These are phyloP conservation scores for Malurus alboscapulatus DNA, from an alignment of 2,113 vertebrate genomes.

Conservation along the genomic window DNA sequence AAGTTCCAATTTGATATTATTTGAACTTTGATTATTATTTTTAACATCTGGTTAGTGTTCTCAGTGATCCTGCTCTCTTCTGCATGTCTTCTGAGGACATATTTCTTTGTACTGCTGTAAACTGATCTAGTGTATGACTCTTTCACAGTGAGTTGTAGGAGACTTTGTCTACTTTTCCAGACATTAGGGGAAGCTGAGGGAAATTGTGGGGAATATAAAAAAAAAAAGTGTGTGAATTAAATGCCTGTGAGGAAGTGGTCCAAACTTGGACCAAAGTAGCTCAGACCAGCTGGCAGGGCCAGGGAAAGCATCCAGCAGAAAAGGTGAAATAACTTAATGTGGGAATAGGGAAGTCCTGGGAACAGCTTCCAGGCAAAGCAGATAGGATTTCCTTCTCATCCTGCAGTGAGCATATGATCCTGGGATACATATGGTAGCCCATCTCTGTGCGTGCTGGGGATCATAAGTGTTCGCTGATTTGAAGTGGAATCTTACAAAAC, in stretches of 20 bases:
- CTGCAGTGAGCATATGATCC: not conserved
- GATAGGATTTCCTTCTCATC: not conserved
- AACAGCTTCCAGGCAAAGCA: not conserved
- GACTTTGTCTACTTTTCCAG: slow-evolving; percentile 44
- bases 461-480: not conserved
- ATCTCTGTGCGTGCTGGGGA: not conserved
- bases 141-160: slow-evolving; percentile 1
- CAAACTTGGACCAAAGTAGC: not conserved
- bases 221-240: not conserved
- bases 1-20: not conserved
- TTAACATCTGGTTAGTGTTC: not conserved
- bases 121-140: slow-evolving; percentile 2
- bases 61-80: not conserved
- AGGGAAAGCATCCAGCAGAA: not conserved
- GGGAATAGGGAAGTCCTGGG: not conserved
- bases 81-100: not conserved
- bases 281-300: not conserved
- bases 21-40: not conserved
- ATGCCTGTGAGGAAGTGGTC: not conserved
- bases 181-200: not conserved
- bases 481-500: not conserved
- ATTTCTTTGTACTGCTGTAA: slow-evolving; percentile 41
- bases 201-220: not conserved
- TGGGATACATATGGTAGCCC: not conserved
- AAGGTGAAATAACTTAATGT: not conserved